Base-by-base conservation (phyloP, 2,888 invertebrate genomes). In the Cotesia congregata region DNA sequence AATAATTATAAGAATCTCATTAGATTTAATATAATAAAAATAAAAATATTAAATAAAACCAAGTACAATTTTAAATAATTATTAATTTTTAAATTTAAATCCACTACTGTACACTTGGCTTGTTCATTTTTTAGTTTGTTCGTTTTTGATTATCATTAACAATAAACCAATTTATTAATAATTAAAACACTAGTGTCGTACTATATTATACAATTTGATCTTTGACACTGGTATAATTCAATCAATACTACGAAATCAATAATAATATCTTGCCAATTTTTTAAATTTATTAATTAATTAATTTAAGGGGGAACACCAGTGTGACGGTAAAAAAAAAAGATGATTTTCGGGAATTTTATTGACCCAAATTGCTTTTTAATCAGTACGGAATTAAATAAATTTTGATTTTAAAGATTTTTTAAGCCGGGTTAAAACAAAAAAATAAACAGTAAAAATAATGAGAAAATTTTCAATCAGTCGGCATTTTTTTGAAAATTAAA, bases 141-240 rank as follows among this genome's bases (percentile, higher is more conserved):
- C 64, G 60, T 61, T 80, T 79, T 82, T 78, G 80, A 77, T 80
- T 81, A 79, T 77, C 81, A 78, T 77, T 77, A 76, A 72, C 72
- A 74, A 62, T 70, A 30, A 30, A 30, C 6, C 15, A 77, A 70
- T 70, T 78, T 30, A 50, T 74, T 74, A 77, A 75, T 78, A 50
- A 50, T 12, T 50, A 50, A 50, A 50, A 50, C 3, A 50, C 12
- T 50, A 50, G 50, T 50, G 50, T 50, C 50, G 12, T 50, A 12
- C 2, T 50, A 50, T 50, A 12, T 12, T 12, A 50, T 50, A 50
- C 50, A 50, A 50, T 50, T 50, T 50, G 50, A 50, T 50, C 50
- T 50, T 50, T 50, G 50, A 50, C 50, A 50, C 50, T 50, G 50
- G 50, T 50, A 50, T 50, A 50, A 50, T 50, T 4, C 12, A 7